Conservation (phyloP, 2,888 invertebrate genomes). For the Enchytraeus crypticus region DNA sequence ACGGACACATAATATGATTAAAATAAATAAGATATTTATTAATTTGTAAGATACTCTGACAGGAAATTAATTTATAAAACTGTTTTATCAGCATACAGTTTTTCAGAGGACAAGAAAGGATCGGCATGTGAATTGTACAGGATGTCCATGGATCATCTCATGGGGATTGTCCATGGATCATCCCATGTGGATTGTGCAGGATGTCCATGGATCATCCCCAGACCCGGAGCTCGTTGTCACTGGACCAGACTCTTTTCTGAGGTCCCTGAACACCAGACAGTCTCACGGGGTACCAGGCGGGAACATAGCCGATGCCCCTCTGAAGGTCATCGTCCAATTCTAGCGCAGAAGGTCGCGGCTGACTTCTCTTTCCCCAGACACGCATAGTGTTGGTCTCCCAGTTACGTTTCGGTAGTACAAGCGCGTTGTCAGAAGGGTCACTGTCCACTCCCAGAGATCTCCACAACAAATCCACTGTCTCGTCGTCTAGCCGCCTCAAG, state of each 20-base stretch:
- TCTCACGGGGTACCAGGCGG: neutral
- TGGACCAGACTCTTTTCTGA: neutral
- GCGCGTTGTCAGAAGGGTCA: neutral
- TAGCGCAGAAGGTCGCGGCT: too few relatives aligned
- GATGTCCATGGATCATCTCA: too few relatives aligned
- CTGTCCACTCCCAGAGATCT: neutral
- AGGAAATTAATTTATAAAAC: too few relatives aligned
- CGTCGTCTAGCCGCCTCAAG: neutral
- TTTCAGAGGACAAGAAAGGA: too few relatives aligned
- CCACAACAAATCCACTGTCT: too few relatives aligned
- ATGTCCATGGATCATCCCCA: conserved; percentile 2
- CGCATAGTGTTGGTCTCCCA: conserved; percentile 3
- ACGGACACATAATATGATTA: too few relatives aligned
- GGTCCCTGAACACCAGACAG: neutral
- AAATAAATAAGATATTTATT: too few relatives aligned
- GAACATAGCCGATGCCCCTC: conserved; percentile 12
- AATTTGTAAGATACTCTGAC: too few relatives aligned
- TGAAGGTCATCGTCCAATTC: conserved; percentile 15
- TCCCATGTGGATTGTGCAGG: too few relatives aligned
- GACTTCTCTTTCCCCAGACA: conserved; percentile 11
- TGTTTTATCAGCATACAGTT: too few relatives aligned
- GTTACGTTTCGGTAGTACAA: neutral
- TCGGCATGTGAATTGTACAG: too few relatives aligned
- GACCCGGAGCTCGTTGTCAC: neutral
- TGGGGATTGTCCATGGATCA: too few relatives aligned